Evolutionary conservation across 2,797 vertebrate species (phyloP).

Genomic region (Trachops cirrhosus): DNA sequence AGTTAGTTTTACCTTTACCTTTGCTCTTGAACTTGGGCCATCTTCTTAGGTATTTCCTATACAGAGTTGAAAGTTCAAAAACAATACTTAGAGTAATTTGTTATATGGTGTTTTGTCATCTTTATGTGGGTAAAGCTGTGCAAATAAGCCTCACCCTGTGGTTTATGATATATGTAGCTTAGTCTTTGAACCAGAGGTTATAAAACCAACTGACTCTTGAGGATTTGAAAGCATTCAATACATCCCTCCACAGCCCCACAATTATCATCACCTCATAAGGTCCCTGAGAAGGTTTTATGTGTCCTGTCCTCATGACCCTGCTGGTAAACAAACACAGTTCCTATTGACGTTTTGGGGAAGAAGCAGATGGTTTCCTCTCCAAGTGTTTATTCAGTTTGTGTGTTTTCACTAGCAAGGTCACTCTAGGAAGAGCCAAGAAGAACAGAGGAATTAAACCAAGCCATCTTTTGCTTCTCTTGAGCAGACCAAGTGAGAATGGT

Average conservation of each 20-base stretch:
- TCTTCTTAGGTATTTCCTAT: background rate
- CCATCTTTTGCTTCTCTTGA: background rate
- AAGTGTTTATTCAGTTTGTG: background rate
- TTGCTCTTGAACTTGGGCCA: background rate
- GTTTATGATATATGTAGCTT: background rate
- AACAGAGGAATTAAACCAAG: background rate
- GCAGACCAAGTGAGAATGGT: background rate
- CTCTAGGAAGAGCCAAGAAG: background rate
- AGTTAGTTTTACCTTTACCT: background rate
- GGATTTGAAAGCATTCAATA: background rate
- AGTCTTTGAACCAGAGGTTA: background rate
- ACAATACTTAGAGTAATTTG: background rate
- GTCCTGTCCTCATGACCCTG: background rate
- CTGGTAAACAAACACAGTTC: background rate
- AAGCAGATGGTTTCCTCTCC: background rate
- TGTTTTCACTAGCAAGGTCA: background rate
- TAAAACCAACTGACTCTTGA: background rate
- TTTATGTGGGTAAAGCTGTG: background rate
- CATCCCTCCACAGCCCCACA: background rate
- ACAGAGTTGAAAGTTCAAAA: background rate
- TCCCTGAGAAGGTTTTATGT: background rate
- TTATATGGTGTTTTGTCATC: background rate
- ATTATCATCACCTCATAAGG: background rate
- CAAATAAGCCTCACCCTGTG: background rate
- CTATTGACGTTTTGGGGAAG: background rate